Evolutionary conservation across 2,113 vertebrate genomes (phyloP).

Genomic region (Panthera uncia): DNA sequence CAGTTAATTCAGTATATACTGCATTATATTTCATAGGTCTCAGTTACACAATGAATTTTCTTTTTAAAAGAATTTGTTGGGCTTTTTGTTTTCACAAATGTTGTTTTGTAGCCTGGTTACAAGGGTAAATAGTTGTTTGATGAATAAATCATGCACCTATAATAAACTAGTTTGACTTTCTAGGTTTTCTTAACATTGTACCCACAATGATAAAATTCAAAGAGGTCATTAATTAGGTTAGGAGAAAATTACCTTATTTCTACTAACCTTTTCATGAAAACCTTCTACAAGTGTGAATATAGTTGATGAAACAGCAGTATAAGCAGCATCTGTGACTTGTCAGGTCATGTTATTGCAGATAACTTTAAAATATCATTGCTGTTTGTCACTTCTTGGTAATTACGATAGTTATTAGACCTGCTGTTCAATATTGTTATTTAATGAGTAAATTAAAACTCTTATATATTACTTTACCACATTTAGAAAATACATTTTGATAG

Average conservation of each 20-base stretch:
- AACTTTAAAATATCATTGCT: neutral
- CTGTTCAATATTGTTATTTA: neutral
- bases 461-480: neutral
- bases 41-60: neutral
- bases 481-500: neutral
- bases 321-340: neutral
- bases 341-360: neutral
- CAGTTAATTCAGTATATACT: neutral
- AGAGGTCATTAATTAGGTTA: neutral
- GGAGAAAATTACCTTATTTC: slow-evolving; percentile 29
- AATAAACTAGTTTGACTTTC: neutral
- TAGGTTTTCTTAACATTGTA: neutral
- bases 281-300: neutral
- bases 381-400: neutral
- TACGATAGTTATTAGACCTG: neutral
- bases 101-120: neutral
- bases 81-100: neutral
- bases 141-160: neutral
- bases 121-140: neutral
- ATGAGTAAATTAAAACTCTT: neutral
- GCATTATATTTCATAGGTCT: neutral
- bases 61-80: neutral
- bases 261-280: neutral
- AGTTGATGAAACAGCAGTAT: neutral
- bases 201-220: neutral